Conservation (phyloP, 2,888 invertebrate genomes). For the Ophion costatus region DNA sequence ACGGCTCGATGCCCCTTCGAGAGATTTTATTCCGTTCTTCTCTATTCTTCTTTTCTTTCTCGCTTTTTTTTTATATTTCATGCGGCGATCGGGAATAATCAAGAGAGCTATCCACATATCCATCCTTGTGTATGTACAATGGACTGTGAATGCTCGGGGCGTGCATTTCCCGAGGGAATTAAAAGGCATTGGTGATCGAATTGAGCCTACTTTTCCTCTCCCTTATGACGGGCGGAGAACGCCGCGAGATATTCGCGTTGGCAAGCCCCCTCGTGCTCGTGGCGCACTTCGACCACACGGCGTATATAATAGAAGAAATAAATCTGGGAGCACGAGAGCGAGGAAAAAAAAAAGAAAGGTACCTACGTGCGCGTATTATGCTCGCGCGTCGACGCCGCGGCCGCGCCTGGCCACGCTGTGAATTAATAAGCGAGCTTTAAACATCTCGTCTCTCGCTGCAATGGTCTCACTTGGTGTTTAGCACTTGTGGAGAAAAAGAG, state of each 20-base stretch:
- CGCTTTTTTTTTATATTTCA: slow-evolving; percentile 23
- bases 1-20: slow-evolving; percentile 51
- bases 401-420: slow-evolving; percentile 72
- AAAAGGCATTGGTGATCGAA: slow-evolving; percentile 43
- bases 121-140: neutral
- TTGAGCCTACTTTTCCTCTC: slow-evolving; percentile 45
- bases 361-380: slow-evolving; percentile 47
- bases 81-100: slow-evolving; percentile 59
- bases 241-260: slow-evolving; percentile 22
- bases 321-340: slow-evolving; percentile 48
- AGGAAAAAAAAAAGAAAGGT: slow-evolving; percentile 25
- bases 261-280: slow-evolving; percentile 20
- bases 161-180: slow-evolving; percentile 47
- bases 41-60: slow-evolving; percentile 25
- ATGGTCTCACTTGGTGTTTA: slow-evolving; percentile 38
- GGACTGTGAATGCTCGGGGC: slow-evolving; percentile 8
- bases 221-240: slow-evolving; percentile 7
- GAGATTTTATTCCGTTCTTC: slow-evolving; percentile 3
- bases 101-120: slow-evolving; percentile 16
- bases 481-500: slow-evolving; percentile 50
- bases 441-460: slow-evolving; percentile 52
- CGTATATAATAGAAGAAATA: slow-evolving; percentile 53
- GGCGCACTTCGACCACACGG: neutral
- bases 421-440: slow-evolving; percentile 81
- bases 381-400: slow-evolving; percentile 55